phyloP scores from a whole-genome alignment of 2,797 vertebrate genomes.

The Esox masquinongy region DNA sequence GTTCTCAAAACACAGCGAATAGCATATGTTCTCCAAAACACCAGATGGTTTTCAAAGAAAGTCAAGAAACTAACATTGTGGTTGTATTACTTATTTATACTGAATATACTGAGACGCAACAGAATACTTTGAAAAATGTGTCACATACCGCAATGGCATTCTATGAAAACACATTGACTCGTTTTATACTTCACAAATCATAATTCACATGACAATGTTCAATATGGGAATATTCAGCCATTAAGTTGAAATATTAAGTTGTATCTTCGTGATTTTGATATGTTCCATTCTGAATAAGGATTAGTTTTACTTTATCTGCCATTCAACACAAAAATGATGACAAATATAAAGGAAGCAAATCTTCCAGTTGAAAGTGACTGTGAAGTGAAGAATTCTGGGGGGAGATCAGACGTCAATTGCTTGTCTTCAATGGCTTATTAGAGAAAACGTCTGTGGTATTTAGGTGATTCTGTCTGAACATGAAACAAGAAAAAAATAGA shows the following conservation, averaged over 20 bases:
- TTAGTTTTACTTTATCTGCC: background rate
- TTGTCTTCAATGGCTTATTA: slow-evolving; percentile 21
- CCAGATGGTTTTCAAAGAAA: background rate
- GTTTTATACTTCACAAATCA: no score
- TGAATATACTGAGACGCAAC: background rate
- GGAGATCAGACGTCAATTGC: slow-evolving; percentile 26
- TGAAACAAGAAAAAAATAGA: background rate
- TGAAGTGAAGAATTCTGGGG: slow-evolving; percentile 20
- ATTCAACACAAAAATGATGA: background rate
- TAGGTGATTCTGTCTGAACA: background rate
- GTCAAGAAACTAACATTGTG: background rate
- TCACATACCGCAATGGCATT: background rate
- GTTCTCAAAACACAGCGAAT: slow-evolving; percentile 3
- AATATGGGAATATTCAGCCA: background rate
- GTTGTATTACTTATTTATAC: background rate
- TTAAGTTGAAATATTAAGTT: background rate
- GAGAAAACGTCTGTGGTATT: slow-evolving; percentile 12
- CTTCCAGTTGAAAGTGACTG: slow-evolving; percentile 18
- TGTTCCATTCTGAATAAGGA: background rate
- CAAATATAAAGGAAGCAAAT: slow-evolving; percentile 28
- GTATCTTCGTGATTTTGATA: background rate
- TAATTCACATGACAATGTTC: background rate
- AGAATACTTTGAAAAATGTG: background rate
- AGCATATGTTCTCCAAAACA: background rate
- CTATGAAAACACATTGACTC: no score